These are phyloP conservation scores for Zaprionus gabonicus DNA, from an alignment of 1,140 invertebrate species.

Conservation along the genomic window DNA sequence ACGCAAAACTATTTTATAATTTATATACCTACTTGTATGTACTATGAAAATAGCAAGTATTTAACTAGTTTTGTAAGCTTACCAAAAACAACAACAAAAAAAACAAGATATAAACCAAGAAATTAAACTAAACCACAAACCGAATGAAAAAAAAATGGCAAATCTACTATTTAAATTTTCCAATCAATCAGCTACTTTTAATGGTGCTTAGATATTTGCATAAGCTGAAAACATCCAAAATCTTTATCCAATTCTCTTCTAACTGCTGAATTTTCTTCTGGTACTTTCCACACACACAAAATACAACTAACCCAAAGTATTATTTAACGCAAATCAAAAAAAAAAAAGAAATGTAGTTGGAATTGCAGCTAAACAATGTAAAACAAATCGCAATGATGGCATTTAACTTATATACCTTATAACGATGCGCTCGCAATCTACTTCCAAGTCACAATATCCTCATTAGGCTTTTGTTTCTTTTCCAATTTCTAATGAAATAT, in stretches of 20 bases:
- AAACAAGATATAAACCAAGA: slow-evolving; percentile 24
- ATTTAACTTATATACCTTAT: slow-evolving; percentile 68
- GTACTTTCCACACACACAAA: slow-evolving; percentile 51
- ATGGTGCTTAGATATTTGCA: slow-evolving; percentile 64
- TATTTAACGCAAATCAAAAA: slow-evolving; percentile 75
- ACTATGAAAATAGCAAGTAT: slow-evolving; percentile 80
- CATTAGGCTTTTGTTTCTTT: slow-evolving; percentile 21
- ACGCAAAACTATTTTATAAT: slow-evolving; percentile 83
- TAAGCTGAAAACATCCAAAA: slow-evolving; percentile 32
- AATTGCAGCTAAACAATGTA: slow-evolving; percentile 8
- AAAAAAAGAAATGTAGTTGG: slow-evolving; percentile 16
- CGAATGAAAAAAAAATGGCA: slow-evolving; percentile 41
- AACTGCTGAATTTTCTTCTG: slow-evolving; percentile 70
- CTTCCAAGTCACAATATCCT: slow-evolving; percentile 59
- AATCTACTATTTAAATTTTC: slow-evolving; percentile 66
- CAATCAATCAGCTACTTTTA: slow-evolving; percentile 57
- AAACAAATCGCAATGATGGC: slow-evolving; percentile 74
- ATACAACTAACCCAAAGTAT: slow-evolving; percentile 62
- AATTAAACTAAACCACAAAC: slow-evolving; percentile 29
- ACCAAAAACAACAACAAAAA: slow-evolving; percentile 40
- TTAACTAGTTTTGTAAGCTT: slow-evolving; percentile 82
- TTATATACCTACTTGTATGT: slow-evolving; percentile 81
- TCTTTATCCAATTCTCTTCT: slow-evolving; percentile 47
- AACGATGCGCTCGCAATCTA: slow-evolving; percentile 39
- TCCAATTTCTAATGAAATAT: slow-evolving; percentile 37